Conservation (phyloP, 2,888 invertebrate genomes). For the Anodontia alba region DNA sequence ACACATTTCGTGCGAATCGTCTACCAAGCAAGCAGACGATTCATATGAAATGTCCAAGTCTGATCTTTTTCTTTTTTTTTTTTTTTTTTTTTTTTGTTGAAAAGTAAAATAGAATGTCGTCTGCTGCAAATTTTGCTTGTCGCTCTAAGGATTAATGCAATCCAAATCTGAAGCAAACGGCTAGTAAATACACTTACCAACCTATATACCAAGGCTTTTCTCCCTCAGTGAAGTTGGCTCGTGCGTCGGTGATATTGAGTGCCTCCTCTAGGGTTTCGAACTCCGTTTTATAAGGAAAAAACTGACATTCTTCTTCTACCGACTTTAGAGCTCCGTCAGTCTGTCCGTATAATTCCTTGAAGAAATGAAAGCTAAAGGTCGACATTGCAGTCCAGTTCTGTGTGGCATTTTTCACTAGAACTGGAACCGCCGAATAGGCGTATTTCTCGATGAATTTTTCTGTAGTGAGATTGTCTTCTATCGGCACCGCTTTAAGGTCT, state of each 20-base stretch:
- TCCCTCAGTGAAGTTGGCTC: slow-evolving; percentile 88
- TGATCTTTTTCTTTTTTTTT: too few species aligned
- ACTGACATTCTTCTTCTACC: slow-evolving; percentile 91
- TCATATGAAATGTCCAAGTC: too few species aligned
- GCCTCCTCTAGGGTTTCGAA: slow-evolving; percentile 92
- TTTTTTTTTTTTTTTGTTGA: too few species aligned
- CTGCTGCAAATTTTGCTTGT: too few species aligned
- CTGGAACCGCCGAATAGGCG: slow-evolving; percentile 92
- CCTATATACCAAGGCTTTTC: slow-evolving; percentile 90
- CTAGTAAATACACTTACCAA: slow-evolving; percentile 86
- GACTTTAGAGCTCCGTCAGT: slow-evolving; percentile 83
- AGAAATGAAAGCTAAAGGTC: slow-evolving; percentile 92
- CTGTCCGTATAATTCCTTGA: slow-evolving; percentile 89
- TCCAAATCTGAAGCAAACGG: too few species aligned
- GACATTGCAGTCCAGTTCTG: slow-evolving; percentile 91
- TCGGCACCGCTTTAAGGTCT: slow-evolving; percentile 88
- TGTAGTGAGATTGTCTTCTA: slow-evolving; percentile 89
- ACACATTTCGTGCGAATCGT: too few species aligned
- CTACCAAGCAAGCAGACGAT: too few species aligned
- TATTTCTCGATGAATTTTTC: slow-evolving; percentile 89
- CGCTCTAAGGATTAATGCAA: too few species aligned
- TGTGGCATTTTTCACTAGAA: slow-evolving; percentile 94
- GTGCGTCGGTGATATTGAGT: slow-evolving; percentile 90
- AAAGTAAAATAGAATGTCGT: too few species aligned
- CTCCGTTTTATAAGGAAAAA: slow-evolving; percentile 96